Conservation (phyloP, 2,888 invertebrate species). For the Heliconius cydno region DNA sequence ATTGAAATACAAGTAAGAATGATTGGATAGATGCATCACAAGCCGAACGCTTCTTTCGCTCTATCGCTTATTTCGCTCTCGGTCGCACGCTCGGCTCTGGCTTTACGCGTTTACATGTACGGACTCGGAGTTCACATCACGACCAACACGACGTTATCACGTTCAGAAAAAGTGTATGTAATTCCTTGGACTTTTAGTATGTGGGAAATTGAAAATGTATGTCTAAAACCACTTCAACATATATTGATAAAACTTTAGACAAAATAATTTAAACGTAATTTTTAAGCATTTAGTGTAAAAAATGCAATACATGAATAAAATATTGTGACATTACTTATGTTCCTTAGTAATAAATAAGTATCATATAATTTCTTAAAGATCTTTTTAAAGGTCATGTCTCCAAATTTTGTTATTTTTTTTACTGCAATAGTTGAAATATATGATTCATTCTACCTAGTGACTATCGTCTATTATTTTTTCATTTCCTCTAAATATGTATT, state of each 20-base stretch:
- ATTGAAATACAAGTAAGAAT: too few relatives aligned
- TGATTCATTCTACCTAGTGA: background rate
- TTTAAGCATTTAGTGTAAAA: background rate
- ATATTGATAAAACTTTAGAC: background rate
- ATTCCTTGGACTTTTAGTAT: background rate
- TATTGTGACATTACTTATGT: constrained; percentile 8
- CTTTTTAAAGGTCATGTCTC: background rate
- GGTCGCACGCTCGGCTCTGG: too few relatives aligned
- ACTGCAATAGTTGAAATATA: constrained; percentile 23
- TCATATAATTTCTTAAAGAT: constrained; percentile 14
- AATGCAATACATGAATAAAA: background rate
- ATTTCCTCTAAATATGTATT: background rate
- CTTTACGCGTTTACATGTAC: too few relatives aligned
- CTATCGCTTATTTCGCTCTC: too few relatives aligned
- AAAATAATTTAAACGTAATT: background rate
- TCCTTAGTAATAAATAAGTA: constrained; percentile 14
- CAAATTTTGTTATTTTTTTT: constrained; percentile 10
- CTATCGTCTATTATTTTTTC: background rate
- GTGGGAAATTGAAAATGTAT: background rate
- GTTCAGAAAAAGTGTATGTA: too few relatives aligned
- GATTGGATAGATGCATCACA: too few relatives aligned
- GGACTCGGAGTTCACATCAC: too few relatives aligned
- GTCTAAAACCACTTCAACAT: background rate
- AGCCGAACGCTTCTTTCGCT: too few relatives aligned
- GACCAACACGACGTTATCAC: too few relatives aligned